These are phyloP conservation scores for Oceanites oceanicus DNA, from an alignment of 2,113 vertebrate genomes.

Conservation along the genomic window DNA sequence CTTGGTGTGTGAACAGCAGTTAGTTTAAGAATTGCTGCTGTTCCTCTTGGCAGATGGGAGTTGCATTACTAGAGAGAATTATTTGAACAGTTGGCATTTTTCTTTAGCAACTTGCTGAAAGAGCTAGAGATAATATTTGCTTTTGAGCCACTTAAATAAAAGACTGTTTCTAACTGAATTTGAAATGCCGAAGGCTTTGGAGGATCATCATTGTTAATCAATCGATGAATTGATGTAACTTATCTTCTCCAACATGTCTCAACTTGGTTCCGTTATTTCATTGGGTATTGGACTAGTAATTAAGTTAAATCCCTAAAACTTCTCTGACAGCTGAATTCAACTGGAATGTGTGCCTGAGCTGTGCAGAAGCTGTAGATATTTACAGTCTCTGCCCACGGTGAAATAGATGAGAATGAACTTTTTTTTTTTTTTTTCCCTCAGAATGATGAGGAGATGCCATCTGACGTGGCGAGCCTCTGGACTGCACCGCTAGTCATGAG, in stretches of 20 bases:
- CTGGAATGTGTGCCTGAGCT: not conserved
- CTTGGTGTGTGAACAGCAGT: not conserved
- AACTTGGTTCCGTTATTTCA: fast-evolving
- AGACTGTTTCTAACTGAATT: not conserved
- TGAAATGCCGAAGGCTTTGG: not conserved
- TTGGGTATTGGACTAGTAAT: fast-evolving
- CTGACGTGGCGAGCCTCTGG: conserved; percentile 87
- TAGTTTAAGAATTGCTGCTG: not conserved
- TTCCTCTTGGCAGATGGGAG: not conserved
- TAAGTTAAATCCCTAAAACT: not conserved
- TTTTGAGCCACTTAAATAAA: not conserved
- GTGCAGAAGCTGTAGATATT: not conserved
- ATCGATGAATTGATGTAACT: not conserved
- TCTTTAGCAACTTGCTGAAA: not conserved
- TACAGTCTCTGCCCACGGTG: not conserved
- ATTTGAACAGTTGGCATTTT: not conserved
- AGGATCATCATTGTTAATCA: not conserved
- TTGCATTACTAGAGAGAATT: not conserved
- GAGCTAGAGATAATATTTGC: not conserved
- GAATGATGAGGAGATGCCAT: conserved; percentile 78
- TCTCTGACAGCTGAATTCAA: not conserved
- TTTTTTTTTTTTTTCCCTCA: conserved; percentile 35
- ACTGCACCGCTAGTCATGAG: conserved; percentile 88
- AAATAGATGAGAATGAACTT: not conserved
- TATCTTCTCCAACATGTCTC: fast-evolving